Conservation (phyloP, 2,113 vertebrate species). For the Myodes glareolus region DNA sequence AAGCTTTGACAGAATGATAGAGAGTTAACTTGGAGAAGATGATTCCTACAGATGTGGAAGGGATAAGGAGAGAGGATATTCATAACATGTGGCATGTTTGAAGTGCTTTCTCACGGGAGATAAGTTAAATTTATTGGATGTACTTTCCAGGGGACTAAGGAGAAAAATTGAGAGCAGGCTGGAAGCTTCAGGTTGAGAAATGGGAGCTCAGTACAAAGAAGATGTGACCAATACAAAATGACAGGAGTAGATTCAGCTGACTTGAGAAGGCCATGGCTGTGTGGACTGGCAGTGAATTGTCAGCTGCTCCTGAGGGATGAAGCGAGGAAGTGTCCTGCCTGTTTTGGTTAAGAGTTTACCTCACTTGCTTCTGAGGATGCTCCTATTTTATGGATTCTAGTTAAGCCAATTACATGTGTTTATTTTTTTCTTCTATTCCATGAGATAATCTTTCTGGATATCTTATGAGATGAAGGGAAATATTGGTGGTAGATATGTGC, state of each 20-base stretch:
- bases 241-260: background rate
- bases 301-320: background rate
- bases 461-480: background rate
- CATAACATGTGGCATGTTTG: conserved; percentile 14
- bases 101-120: conserved; percentile 25
- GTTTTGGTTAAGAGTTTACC: background rate
- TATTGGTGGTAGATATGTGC: background rate
- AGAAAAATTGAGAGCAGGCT: background rate
- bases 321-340: background rate
- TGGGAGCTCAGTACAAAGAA: background rate
- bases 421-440: background rate
- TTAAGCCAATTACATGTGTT: background rate
- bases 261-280: background rate
- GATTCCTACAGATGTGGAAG: conserved; percentile 25
- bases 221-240: background rate
- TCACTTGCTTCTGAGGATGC: background rate
- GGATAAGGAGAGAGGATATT: background rate
- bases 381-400: background rate
- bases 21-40: background rate
- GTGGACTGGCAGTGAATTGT: background rate
- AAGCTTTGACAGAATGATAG: background rate
- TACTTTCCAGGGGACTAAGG: conserved; percentile 14
- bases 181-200: conserved; percentile 40
- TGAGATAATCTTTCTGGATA: background rate
- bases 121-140: conserved; percentile 51